Conservation (phyloP, 2,113 vertebrate genomes). For the Chroicocephalus ridibundus region DNA sequence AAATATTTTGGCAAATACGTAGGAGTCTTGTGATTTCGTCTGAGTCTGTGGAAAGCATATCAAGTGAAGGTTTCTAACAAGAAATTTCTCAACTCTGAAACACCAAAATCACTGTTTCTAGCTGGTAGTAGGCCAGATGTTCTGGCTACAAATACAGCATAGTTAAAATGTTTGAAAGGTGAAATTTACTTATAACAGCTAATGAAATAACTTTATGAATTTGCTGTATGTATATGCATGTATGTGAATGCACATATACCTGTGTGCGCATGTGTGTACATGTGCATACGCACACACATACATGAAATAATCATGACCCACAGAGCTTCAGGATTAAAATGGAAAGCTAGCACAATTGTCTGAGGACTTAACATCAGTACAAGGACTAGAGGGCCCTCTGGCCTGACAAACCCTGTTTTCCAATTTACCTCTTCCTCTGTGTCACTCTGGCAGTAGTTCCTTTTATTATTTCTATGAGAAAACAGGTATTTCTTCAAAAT, state of each 20-base stretch:
- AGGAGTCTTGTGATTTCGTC: background rate
- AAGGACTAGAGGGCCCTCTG: background rate
- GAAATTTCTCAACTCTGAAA: background rate
- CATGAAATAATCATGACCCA: background rate
- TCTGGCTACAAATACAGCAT: background rate
- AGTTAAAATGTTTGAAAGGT: background rate
- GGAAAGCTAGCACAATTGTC: background rate
- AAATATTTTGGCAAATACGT: background rate
- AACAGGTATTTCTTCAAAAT: background rate
- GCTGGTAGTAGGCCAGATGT: background rate
- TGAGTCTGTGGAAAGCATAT: background rate
- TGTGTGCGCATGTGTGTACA: background rate
- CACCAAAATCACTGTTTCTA: background rate
- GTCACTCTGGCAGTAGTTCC: background rate
- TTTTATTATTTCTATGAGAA: background rate
- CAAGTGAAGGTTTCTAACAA: background rate
- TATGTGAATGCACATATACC: background rate
- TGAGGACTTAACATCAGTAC: background rate
- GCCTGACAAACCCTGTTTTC: background rate
- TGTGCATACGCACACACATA: background rate
- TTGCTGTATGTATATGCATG: background rate
- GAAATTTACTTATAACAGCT: background rate
- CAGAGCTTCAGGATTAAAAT: background rate
- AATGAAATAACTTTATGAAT: background rate
- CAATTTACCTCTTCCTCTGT: background rate